A percentile compares a stretch with the other conserved stretches of the same genome.
phyloP scores from a whole-genome alignment of 1,140 invertebrate species.

The Odontomachus brunneus region DNA sequence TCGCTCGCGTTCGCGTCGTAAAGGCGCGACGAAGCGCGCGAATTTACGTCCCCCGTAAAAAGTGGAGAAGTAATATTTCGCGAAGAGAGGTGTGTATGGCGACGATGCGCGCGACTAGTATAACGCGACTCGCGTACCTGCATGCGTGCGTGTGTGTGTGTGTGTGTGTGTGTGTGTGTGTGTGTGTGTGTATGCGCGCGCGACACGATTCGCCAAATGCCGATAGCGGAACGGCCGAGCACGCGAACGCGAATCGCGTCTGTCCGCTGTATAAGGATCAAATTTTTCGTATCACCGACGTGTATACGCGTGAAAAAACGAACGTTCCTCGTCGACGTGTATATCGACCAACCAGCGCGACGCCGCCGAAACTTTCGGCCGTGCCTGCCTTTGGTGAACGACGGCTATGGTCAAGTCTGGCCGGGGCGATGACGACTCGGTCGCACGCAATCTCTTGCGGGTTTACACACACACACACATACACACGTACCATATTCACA shows the following conservation, averaged over 20 bases:
- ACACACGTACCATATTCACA: too few relatives aligned
- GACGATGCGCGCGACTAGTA: constrained; percentile 11
- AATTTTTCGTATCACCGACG: constrained; percentile 23
- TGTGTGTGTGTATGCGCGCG: not conserved
- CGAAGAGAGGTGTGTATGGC: not conserved
- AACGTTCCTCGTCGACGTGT: not conserved
- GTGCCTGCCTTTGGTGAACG: constrained; percentile 23
- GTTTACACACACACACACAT: too few relatives aligned
- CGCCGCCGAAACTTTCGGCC: constrained; percentile 37
- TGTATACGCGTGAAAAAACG: not conserved
- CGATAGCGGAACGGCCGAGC: constrained; percentile 9
- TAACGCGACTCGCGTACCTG: constrained; percentile 1
- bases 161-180: not conserved
- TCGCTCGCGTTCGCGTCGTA: constrained; percentile 20
- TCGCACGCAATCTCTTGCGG: constrained; percentile 45
- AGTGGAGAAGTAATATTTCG: constrained; percentile 44
- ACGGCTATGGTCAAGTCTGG: constrained; percentile 33
- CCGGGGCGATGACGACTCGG: constrained; percentile 40
- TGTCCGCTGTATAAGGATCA: constrained; percentile 18
- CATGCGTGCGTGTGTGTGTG: too few relatives aligned
- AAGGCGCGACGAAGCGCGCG: constrained; percentile 21
- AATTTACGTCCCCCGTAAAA: constrained; percentile 54
- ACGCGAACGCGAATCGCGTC: constrained; percentile 1
- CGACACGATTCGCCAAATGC: not conserved
- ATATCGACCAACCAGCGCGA: constrained; percentile 26